phyloP scores from a whole-genome alignment of 1,140 invertebrate species.

The Apis mellifera region DNA sequence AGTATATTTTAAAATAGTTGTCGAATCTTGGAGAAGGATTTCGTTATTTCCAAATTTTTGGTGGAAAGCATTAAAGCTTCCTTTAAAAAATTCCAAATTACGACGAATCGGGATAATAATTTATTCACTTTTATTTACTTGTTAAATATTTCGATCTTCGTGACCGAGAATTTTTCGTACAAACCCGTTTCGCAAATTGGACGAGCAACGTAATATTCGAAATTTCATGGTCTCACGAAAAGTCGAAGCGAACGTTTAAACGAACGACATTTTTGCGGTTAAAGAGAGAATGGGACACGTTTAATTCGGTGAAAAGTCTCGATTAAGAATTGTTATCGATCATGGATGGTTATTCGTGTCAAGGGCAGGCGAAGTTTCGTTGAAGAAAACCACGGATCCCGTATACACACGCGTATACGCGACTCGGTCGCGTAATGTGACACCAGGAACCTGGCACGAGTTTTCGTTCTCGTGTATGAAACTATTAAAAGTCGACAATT shows the following conservation, averaged over 20 bases:
- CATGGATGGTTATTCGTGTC: slow-evolving; percentile 40
- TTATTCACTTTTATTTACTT: no score
- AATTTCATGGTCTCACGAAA: not conserved
- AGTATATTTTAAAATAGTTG: not conserved
- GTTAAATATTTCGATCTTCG: not conserved
- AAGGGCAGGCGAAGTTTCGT: slow-evolving; percentile 43
- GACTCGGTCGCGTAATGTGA: slow-evolving; percentile 31
- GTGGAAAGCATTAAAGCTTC: no score
- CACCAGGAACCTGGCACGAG: slow-evolving; percentile 56
- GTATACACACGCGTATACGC: slow-evolving; percentile 24
- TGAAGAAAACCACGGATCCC: slow-evolving; percentile 14
- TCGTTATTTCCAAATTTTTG: no score
- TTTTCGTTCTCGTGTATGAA: slow-evolving; percentile 56
- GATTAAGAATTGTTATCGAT: slow-evolving; percentile 22
- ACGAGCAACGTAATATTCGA: not conserved
- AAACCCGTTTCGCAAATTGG: not conserved
- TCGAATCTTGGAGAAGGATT: not conserved
- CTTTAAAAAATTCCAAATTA: no score
- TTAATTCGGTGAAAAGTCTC: slow-evolving; percentile 6
- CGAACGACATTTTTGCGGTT: not conserved
- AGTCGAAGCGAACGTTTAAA: not conserved
- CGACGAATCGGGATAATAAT: not conserved
- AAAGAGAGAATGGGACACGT: not conserved
- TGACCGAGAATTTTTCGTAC: not conserved
- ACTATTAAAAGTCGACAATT: slow-evolving; percentile 62